Evolutionary conservation across 1,140 invertebrate genomes (phyloP).

Genomic region (Berghia stephanieae): DNA sequence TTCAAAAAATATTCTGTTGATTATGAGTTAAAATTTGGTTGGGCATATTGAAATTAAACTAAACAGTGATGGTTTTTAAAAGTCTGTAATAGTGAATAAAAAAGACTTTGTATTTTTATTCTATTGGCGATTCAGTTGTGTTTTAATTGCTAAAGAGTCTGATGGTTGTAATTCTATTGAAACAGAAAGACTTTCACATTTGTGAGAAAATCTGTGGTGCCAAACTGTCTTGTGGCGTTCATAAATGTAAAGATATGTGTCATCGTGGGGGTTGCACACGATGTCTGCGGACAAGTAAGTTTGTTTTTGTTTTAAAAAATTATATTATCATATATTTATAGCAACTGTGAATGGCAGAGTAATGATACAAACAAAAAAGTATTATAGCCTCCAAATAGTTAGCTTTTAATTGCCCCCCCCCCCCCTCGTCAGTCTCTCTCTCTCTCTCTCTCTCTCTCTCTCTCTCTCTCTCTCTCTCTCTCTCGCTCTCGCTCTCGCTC

Average conservation of each 20-base stretch:
- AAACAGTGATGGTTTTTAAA: background rate
- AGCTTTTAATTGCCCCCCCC: no score
- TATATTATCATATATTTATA: no score
- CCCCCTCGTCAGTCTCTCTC: no score
- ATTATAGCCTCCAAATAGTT: no score
- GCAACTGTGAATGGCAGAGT: no score
- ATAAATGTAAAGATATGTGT: constrained; percentile 88
- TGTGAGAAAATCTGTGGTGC: constrained; percentile 86
- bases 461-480: no score
- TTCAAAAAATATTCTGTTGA: background rate
- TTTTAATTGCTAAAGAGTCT: background rate
- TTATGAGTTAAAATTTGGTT: background rate
- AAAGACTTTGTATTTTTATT: constrained; percentile 1
- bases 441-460: no score
- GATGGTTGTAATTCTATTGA: background rate
- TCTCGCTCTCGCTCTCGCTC: no score
- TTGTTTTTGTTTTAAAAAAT: background rate
- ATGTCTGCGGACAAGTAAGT: constrained; percentile 82
- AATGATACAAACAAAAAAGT: no score
- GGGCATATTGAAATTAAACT: background rate
- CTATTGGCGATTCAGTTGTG: background rate
- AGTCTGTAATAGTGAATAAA: background rate
- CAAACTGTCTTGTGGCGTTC: constrained; percentile 83
- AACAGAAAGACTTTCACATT: constrained; percentile 76
- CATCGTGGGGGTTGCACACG: constrained; percentile 87